Evolutionary conservation across 2,113 vertebrate genomes (phyloP), one percentile per base, ranked within the genome.

Genomic region (Alouatta palliata): DNA sequence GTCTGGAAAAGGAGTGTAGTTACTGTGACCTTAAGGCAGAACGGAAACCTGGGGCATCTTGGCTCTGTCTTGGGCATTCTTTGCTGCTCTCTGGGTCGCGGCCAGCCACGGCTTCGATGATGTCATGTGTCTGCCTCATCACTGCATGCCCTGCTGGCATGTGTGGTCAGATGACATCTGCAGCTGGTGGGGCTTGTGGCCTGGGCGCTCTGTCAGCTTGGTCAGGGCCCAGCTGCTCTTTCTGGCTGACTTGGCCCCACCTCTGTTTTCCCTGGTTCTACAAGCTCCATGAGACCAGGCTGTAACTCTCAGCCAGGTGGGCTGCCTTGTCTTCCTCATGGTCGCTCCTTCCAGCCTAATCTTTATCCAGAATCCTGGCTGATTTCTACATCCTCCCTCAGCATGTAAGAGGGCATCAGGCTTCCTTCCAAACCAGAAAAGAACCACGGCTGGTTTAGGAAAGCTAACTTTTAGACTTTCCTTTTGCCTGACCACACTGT

Each of bases 31-130:
- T 56, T 30, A 19, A 73, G 40, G 5, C 20, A 1, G 1, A 40
- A n/a, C 5, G 37, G 8, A 10, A 12, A 17, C 17, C 6, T 1
- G 14, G 43, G 37, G 9, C 43, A 47, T 70, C 49, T 9, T 21
- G 25, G 16, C 21, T 49, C 7, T 56, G 13, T 16, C 40, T 40
- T 68, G 61, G 66, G 64, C 27, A 43, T 54, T 32, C 4, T 20
- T 10, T n/a, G 40, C 19, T 43, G 16, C 5, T 32, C 8, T 68
- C 58, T 27, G 45, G 27, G 54, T 80, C 20, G 13, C 14, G 6
- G 10, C 76, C 1, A 12, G 14, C 25, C 45, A n/a, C 54, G 11
- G 1, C 17, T n/a, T 14, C 43, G 14, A 27, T 3, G 2, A 4
- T 35, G 9, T 68, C 58, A 20, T 19, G 8, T 32, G 25, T 19